These are phyloP conservation scores for Chloromyia formosa DNA, from an alignment of 2,888 invertebrate genomes.

Conservation along the genomic window DNA sequence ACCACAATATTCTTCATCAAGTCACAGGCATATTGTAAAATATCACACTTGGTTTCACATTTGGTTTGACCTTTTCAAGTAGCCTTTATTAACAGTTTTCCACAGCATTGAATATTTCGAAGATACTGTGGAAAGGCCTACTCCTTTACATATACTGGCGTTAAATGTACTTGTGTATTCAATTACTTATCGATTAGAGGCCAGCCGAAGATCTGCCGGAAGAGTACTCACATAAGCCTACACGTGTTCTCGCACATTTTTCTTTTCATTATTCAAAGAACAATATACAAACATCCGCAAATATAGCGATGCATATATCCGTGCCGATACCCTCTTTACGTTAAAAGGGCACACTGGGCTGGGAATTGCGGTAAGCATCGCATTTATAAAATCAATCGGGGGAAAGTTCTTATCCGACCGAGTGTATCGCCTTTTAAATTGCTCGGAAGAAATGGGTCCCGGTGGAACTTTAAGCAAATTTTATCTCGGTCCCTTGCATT, in stretches of 20 bases:
- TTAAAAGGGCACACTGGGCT: not conserved
- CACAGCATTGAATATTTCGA: constrained; percentile 3
- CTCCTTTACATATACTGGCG: not conserved
- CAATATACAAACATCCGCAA: too few relatives aligned
- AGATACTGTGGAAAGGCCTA: not conserved
- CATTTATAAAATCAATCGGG: not conserved
- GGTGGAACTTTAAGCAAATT: constrained; percentile 16
- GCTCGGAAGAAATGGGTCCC: constrained; percentile 21
- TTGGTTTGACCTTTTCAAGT: constrained; percentile 24
- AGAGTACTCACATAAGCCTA: not conserved
- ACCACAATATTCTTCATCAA: constrained; percentile 2
- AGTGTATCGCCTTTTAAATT: not conserved
- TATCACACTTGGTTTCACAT: constrained; percentile 23
- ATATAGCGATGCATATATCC: too few relatives aligned
- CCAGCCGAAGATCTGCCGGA: not conserved
- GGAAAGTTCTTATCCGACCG: not conserved
- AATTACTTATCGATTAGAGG: not conserved
- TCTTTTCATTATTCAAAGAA: not conserved
- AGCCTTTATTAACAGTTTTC: constrained; percentile 13
- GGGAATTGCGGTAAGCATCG: not conserved
- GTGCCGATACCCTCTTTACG: too few relatives aligned
- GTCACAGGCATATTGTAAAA: not conserved
- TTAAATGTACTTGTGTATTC: not conserved
- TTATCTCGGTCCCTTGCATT: constrained; percentile 3
- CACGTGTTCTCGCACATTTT: not conserved